Base-by-base conservation (phyloP, 2,888 invertebrate genomes). In the Noctuana brunneofusca region DNA sequence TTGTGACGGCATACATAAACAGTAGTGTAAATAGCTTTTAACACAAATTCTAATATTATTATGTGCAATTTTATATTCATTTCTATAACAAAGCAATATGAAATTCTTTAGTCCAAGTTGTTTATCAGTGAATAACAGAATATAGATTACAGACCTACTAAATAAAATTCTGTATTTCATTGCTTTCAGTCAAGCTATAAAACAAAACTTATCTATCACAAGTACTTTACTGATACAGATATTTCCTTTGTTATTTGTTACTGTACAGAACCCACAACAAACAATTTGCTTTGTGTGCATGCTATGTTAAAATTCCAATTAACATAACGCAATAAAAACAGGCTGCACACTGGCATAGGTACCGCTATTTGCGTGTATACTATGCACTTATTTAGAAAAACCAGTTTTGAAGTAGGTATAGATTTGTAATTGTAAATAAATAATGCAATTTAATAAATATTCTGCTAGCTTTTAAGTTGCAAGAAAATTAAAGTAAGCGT, bases 201-300 rank as follows among this genome's bases (percentile, higher is more conserved):
- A 49, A 49, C 22, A 18, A n/a, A n/a, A 22, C 20, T 49, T 49
- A 49, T 49, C 24, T 49, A n/a, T 52, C 16, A 18, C 8, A 30
- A 52, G 3, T 16, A 11, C n/a, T n/a, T n/a, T n/a, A 16, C 30
- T 11, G 30, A 30, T 30, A 32, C 18, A 49, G 24, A 22, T 52
- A 30, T 18, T 52, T 52, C 30, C 30, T 52, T 32, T 52, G 52
- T 43, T 16, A 43, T 8, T 14, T 14, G 12, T 22, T 50, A 20
- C 20, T 22, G 20, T 22, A 22, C 22, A 27, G 6, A 49, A 46
- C 20, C 46, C 20, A 20, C 12, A 46, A 46, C 9, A 9, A 46
- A 46, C 5, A 12, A 18, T 46, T 5, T 20, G 4, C 9, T 41
- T 41, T 16, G 16, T n/a, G 16, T 41, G 41, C 41, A 41, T n/a